These are phyloP conservation scores for Drosophila setifemur DNA, from an alignment of 1,140 invertebrate species.

Conservation along the genomic window DNA sequence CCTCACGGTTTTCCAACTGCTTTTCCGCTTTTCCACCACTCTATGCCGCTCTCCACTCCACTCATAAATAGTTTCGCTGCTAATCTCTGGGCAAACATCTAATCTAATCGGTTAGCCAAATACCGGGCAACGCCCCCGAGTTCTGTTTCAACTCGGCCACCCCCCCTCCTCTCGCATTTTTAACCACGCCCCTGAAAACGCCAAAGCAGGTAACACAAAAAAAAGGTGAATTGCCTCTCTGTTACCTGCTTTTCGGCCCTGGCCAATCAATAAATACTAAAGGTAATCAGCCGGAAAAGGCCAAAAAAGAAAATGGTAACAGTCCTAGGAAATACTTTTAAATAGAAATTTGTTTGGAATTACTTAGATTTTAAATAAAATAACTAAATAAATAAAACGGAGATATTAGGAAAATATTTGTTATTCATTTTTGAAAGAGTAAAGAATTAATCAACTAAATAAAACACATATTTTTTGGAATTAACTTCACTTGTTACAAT, in stretches of 20 bases:
- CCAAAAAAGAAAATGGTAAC: conserved; percentile 13
- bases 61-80: neutral
- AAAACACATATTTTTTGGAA: too few species aligned
- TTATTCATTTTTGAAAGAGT: too few species aligned
- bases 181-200: conserved; percentile 3
- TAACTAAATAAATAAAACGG: too few species aligned
- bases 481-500: too few species aligned
- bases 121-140: conserved; percentile 54
- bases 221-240: neutral
- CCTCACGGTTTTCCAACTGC: neutral
- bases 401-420: too few species aligned
- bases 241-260: neutral
- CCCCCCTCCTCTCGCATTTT: neutral
- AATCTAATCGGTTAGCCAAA: conserved; percentile 74
- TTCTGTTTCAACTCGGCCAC: neutral
- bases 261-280: conserved; percentile 73
- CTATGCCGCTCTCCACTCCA: too few species aligned
- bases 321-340: too few species aligned
- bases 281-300: conserved; percentile 41
- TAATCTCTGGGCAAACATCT: conserved; percentile 48
- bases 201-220: conserved; percentile 46
- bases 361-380: too few species aligned
- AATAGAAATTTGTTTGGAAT: too few species aligned
- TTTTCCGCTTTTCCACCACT: too few species aligned
- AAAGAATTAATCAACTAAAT: too few species aligned